Evolutionary conservation across 2,113 vertebrate species (phyloP).

Genomic region (Chunga burmeisteri): DNA sequence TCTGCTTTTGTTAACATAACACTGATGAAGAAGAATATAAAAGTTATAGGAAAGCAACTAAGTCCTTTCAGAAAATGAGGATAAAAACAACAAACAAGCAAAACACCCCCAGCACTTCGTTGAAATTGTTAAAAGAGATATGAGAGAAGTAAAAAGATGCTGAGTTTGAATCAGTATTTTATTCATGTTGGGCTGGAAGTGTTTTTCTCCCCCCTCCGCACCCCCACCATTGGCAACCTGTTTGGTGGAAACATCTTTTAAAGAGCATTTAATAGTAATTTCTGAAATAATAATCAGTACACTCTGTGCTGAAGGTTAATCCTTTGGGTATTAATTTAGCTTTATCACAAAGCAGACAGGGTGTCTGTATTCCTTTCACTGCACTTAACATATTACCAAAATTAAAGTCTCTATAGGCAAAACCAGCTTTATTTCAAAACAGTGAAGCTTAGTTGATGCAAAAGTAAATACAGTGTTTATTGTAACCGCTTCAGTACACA

Average conservation of each 20-base stretch:
- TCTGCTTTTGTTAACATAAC: background rate
- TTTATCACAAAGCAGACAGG: slow-evolving; percentile 41
- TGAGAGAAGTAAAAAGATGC: background rate
- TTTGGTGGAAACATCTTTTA: slow-evolving; percentile 1
- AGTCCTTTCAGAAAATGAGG: background rate
- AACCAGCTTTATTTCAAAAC: slow-evolving; percentile 42
- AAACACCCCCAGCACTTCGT: background rate
- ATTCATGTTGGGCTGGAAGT: background rate
- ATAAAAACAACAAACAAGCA: background rate
- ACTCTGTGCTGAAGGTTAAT: slow-evolving; percentile 15
- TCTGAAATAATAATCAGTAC: slow-evolving; percentile 36
- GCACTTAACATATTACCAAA: slow-evolving; percentile 35
- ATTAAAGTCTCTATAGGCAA: slow-evolving; percentile 41
- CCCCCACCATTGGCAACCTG: background rate
- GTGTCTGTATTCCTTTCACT: slow-evolving; percentile 12
- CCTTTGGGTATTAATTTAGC: slow-evolving; percentile 67
- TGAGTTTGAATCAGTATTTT: background rate
- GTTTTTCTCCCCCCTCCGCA: background rate
- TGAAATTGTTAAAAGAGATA: background rate
- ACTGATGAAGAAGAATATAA: background rate
- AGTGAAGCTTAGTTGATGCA: background rate
- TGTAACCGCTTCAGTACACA: background rate
- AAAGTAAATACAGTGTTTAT: slow-evolving; percentile 5
- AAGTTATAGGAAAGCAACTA: background rate
- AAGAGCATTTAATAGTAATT: slow-evolving; percentile 30